A percentile compares a stretch with the other conserved stretches of the same genome.
phyloP scores from a whole-genome alignment of 2,113 vertebrate genomes.

The Pollimyrus isidori region DNA sequence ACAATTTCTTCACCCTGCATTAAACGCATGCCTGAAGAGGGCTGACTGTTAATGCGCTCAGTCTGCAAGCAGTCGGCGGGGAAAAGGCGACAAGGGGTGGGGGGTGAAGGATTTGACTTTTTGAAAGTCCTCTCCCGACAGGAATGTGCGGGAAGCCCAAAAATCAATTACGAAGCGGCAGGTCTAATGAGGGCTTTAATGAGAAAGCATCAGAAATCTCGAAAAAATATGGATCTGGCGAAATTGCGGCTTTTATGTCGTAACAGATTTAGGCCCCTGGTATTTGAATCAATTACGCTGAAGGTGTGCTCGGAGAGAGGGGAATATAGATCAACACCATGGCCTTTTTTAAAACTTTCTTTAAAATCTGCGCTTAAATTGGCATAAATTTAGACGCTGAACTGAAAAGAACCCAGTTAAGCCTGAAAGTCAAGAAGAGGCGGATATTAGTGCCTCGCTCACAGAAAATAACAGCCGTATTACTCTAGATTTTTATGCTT shows the following conservation, averaged over 20 bases:
- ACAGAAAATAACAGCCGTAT: background rate
- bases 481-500: background rate
- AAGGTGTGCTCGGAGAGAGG: background rate
- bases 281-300: slow-evolving; percentile 17
- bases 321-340: background rate
- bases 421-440: slow-evolving; percentile 13
- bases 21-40: background rate
- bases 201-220: background rate
- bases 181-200: background rate
- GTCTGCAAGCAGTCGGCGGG: background rate
- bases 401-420: background rate
- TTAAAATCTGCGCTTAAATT: background rate
- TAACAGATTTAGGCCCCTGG: slow-evolving; percentile 2
- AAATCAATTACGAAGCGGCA: slow-evolving; percentile 20
- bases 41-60: background rate
- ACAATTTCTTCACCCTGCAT: background rate
- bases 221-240: slow-evolving; percentile 6
- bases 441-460: background rate
- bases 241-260: slow-evolving; percentile 8
- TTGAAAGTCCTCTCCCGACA: background rate
- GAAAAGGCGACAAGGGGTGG: background rate
- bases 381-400: slow-evolving; percentile 5
- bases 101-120: background rate
- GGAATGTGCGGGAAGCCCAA: background rate
- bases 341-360: background rate